phyloP scores from a whole-genome alignment of 2,113 vertebrate genomes.

The Picathartes gymnocephalus region DNA sequence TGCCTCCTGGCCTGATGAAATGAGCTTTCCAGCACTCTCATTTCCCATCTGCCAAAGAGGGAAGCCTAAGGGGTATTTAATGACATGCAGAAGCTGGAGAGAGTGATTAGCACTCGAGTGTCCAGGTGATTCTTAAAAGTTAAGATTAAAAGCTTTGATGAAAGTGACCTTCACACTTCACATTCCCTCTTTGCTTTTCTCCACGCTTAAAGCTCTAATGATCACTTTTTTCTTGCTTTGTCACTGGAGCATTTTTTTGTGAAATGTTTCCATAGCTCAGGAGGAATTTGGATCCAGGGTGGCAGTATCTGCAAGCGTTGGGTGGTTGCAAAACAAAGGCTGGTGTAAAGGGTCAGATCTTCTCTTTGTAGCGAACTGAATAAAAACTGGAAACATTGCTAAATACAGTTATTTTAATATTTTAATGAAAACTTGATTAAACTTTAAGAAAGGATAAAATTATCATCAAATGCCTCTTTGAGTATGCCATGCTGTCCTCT shows the following conservation, averaged over 20 bases:
- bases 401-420: neutral
- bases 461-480: neutral
- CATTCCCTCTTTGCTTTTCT: neutral
- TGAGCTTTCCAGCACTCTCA: neutral
- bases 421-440: neutral
- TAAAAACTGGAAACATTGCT: neutral
- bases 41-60: neutral
- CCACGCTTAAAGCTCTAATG: neutral
- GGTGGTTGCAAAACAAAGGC: neutral
- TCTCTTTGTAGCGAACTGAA: neutral
- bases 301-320: neutral
- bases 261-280: neutral
- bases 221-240: neutral
- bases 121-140: neutral
- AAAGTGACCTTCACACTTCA: neutral
- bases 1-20: neutral
- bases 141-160: conserved; percentile 9
- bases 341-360: neutral
- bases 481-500: neutral
- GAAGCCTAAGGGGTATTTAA: neutral
- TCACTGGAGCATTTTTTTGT: neutral
- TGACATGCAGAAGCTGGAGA: neutral
- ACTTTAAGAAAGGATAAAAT: neutral
- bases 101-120: neutral
- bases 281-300: neutral